phyloP scores from a whole-genome alignment of 2,113 vertebrate genomes.

The Gnathonemus echidnorhynchus region DNA sequence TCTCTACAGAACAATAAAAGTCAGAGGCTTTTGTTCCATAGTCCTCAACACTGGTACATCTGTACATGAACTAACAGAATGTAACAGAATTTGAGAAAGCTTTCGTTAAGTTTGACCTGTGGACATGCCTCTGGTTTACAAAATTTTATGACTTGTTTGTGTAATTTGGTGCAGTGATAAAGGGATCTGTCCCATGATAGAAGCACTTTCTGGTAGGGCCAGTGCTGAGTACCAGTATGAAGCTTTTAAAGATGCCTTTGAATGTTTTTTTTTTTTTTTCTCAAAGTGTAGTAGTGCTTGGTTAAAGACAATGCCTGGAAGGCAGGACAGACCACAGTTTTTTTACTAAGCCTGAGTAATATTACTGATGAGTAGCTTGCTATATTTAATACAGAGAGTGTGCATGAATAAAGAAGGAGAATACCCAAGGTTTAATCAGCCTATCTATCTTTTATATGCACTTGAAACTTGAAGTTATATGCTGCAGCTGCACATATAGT shows the following conservation, averaged over 20 bases:
- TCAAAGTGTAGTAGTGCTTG: conserved; percentile 18
- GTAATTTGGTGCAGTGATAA: conserved; percentile 15
- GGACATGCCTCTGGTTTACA: conserved; percentile 25
- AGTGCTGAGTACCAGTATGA: conserved; percentile 12
- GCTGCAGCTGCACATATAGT: conserved; percentile 21
- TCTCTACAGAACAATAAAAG: background rate
- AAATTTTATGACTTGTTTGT: conserved; percentile 31
- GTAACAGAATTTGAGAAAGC: background rate
- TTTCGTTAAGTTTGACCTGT: conserved; percentile 21
- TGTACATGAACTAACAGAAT: background rate
- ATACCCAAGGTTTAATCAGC: background rate
- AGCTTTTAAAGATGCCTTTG: conserved; percentile 6
- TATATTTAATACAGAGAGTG: conserved; percentile 4
- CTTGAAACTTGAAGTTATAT: background rate
- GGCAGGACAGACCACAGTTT: conserved; percentile 9
- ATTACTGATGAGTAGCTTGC: background rate
- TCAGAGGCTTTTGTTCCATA: background rate
- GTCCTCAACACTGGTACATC: background rate
- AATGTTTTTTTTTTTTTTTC: background rate
- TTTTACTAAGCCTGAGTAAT: background rate
- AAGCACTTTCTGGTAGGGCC: conserved; percentile 12
- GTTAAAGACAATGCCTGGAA: background rate
- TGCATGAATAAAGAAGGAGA: conserved; percentile 11
- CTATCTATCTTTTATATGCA: conserved; percentile 18
- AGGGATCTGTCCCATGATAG: background rate